These are phyloP conservation scores for Pomatostomus ruficeps DNA, from an alignment of 2,113 vertebrate species.

Conservation along the genomic window DNA sequence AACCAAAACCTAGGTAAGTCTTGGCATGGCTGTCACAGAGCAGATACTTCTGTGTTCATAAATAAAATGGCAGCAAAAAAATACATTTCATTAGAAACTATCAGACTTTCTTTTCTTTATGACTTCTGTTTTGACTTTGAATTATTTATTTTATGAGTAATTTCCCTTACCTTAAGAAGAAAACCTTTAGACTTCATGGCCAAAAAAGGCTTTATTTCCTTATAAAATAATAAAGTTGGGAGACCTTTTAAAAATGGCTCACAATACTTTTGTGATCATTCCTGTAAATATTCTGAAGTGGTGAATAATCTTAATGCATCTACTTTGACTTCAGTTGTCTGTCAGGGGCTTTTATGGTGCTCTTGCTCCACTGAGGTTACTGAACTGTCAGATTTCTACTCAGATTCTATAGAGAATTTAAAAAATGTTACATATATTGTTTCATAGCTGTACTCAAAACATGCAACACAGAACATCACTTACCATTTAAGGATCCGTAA, in stretches of 20 bases:
- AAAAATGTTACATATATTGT: constrained; percentile 41
- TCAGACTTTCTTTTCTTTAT: not conserved
- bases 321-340: not conserved
- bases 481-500: constrained; percentile 61
- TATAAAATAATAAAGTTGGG: constrained; percentile 1
- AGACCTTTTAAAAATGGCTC: not conserved
- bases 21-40: not conserved
- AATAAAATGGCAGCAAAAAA: not conserved
- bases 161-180: not conserved
- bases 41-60: not conserved
- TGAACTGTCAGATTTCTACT: constrained; percentile 53
- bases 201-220: not conserved
- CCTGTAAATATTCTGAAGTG: constrained; percentile 28
- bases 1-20: not conserved
- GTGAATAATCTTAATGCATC: constrained; percentile 37
- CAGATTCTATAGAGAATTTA: constrained; percentile 34
- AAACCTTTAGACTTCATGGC: not conserved
- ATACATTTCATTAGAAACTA: not conserved
- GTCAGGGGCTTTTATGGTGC: constrained; percentile 52
- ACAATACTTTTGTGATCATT: not conserved
- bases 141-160: not conserved
- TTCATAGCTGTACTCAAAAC: constrained; percentile 24
- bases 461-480: constrained; percentile 44
- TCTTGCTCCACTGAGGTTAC: constrained; percentile 37
- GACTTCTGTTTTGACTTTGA: not conserved